phyloP scores from a whole-genome alignment of 1,140 invertebrate species.

The Sminthurides bifidus region DNA sequence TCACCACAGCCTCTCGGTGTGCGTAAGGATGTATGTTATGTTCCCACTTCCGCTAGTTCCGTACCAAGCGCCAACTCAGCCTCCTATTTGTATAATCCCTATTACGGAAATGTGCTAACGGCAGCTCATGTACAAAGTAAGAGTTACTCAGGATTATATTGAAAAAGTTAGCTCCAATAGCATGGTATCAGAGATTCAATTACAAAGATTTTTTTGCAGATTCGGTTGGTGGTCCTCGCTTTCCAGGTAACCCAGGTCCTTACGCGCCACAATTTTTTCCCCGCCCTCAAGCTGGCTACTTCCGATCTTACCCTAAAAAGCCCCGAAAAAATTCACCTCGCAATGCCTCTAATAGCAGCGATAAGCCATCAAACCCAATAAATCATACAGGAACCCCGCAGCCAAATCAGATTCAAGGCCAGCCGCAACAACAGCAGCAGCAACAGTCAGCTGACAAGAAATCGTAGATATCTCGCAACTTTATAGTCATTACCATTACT shows the following conservation, averaged over 20 bases:
- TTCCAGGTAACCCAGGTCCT: background rate
- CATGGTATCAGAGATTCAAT: too few species aligned
- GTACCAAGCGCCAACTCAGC: background rate
- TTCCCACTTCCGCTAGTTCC: slow-evolving; percentile 2
- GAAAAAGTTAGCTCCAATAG: too few species aligned
- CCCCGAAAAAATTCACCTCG: background rate
- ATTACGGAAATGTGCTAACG: background rate
- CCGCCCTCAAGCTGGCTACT: background rate
- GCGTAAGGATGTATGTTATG: background rate
- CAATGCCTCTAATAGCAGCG: background rate
- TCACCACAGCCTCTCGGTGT: background rate
- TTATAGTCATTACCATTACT: slow-evolving; percentile 8
- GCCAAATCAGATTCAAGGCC: background rate
- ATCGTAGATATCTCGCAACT: background rate
- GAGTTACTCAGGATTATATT: background rate
- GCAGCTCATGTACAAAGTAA: slow-evolving; percentile 2
- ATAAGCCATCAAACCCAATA: background rate
- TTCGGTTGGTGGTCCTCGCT: background rate
- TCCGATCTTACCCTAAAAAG: background rate
- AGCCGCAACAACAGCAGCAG: slow-evolving; percentile 10
- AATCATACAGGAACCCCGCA: background rate
- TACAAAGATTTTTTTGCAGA: too few species aligned
- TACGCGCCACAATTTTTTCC: background rate
- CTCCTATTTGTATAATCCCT: slow-evolving; percentile 2
- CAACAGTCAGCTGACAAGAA: slow-evolving; percentile 5